Conservation (phyloP, 2,113 vertebrate species). For the Recurvirostra avosetta region DNA sequence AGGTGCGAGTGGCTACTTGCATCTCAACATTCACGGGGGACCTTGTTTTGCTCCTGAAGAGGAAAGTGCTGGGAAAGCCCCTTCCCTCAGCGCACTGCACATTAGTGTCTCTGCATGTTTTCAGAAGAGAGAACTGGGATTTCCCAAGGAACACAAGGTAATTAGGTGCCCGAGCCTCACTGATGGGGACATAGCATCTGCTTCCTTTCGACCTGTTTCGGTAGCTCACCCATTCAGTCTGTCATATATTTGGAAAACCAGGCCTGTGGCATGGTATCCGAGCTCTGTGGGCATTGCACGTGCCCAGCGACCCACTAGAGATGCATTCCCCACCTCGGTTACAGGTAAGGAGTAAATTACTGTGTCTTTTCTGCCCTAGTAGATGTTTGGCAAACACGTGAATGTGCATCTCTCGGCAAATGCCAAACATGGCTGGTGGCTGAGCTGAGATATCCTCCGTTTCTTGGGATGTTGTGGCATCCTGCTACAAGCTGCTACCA, state of each 20-base stretch:
- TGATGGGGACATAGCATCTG: fast-evolving
- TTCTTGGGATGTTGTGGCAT: not conserved
- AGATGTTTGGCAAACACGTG: not conserved
- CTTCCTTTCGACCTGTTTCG: not conserved
- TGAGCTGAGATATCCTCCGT: not conserved
- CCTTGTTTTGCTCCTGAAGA: not conserved
- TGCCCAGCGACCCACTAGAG: not conserved
- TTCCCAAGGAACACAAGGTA: not conserved
- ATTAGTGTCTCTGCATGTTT: not conserved
- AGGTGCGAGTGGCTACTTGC: not conserved
- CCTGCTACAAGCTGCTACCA: not conserved
- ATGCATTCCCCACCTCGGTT: not conserved
- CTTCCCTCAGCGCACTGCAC: not conserved
- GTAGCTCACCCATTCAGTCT: not conserved
- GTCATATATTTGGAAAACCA: not conserved
- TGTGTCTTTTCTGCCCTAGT: not conserved
- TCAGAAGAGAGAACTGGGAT: not conserved
- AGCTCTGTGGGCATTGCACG: not conserved
- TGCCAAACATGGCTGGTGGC: not conserved
- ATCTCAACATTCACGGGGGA: not conserved
- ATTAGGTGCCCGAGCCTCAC: not conserved
- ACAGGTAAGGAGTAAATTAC: not conserved
- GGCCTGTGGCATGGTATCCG: not conserved
- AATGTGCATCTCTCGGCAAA: not conserved
- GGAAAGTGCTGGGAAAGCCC: not conserved